These are phyloP conservation scores for Melinaea marsaeus DNA, from an alignment of 2,888 invertebrate species.

Conservation along the genomic window DNA sequence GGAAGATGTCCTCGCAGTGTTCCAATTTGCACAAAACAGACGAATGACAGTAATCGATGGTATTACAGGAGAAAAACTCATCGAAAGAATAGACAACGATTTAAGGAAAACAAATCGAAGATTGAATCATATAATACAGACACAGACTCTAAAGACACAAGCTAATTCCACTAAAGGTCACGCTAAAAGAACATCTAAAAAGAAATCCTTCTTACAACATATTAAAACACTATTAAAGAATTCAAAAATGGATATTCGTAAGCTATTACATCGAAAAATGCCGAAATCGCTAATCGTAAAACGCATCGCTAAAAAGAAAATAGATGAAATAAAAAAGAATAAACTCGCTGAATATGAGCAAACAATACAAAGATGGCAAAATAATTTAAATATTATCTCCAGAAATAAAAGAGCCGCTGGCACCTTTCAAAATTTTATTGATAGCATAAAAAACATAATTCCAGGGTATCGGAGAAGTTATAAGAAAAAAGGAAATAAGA, in stretches of 20 bases:
- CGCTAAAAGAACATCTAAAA: slow-evolving; percentile 30
- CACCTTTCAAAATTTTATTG: slow-evolving; percentile 33
- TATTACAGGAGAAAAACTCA: slow-evolving; percentile 33
- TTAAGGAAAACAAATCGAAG: slow-evolving; percentile 40
- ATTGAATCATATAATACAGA: slow-evolving; percentile 36
- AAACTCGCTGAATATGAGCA: slow-evolving; percentile 45
- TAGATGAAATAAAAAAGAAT: slow-evolving; percentile 41
- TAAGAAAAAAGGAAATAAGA: slow-evolving; percentile 42
- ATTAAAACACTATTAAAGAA: slow-evolving; percentile 47
- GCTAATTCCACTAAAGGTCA: not conserved
- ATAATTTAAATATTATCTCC: slow-evolving; percentile 40
- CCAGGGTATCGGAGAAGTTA: slow-evolving; percentile 52
- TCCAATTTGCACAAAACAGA: slow-evolving; percentile 46
- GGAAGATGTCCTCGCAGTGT: slow-evolving; percentile 41
- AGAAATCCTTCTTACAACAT: slow-evolving; percentile 47
- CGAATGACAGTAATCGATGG: slow-evolving; percentile 42
- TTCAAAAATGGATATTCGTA: slow-evolving; percentile 48
- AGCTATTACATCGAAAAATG: slow-evolving; percentile 41
- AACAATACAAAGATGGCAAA: slow-evolving; percentile 55
- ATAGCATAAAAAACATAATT: slow-evolving; percentile 55
- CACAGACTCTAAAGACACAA: slow-evolving; percentile 15
- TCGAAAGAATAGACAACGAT: slow-evolving; percentile 40
- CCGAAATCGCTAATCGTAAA: slow-evolving; percentile 48
- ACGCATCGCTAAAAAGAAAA: slow-evolving; percentile 43
- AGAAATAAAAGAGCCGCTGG: slow-evolving; percentile 43